Base-by-base conservation (phyloP, 2,113 vertebrate genomes). In the Eclectus roratus region DNA sequence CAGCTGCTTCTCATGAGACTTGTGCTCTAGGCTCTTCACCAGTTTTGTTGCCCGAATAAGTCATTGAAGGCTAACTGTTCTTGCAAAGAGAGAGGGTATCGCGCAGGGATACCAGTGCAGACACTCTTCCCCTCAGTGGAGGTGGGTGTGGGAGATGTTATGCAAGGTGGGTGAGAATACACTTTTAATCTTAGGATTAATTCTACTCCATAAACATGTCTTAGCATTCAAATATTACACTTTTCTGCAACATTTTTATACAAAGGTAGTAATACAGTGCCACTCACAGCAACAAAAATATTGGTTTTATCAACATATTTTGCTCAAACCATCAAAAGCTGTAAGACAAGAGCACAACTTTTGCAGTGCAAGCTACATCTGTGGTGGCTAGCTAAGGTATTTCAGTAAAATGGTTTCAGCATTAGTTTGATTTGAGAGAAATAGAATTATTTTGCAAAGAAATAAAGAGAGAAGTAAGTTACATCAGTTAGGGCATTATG, bases 121-220 rank as follows among this genome's bases (percentile, higher is more conserved):
- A 24, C 0, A 2, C 10, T 63, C 27, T 13, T 47, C 35, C 7
- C 19, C 68, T 63, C 37, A 0, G 14, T 3, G 29, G 25, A 80
- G 39, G 61, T 63, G 14, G 64, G 7, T 2, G 11, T 17, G 37
- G 14, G 25, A 91, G 85, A 80, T 17, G 9, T 20, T 46, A 69
- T 0, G 3, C 0, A 2, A 56, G 4, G n/a, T 16, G 5, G 23
- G 61, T 11, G 4, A 83, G 41, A 56, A 80, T 13, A 65, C 9
- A 1, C 24, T 83, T 83, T 47, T 52, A 52, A 52, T 72, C 28
- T 60, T n/a, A 39, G n/a, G 20, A 91, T 73, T 83, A 70, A n/a
- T 23, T 81, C 60, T 63, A 43, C 37, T 85, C 50, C 47, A 66
- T 44, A 84, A 80, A 21, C 8, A 27, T 58, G 24, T 23, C 11